These are phyloP conservation scores for Rhamphomyia laevipes DNA, from an alignment of 2,888 invertebrate genomes.

Conservation along the genomic window DNA sequence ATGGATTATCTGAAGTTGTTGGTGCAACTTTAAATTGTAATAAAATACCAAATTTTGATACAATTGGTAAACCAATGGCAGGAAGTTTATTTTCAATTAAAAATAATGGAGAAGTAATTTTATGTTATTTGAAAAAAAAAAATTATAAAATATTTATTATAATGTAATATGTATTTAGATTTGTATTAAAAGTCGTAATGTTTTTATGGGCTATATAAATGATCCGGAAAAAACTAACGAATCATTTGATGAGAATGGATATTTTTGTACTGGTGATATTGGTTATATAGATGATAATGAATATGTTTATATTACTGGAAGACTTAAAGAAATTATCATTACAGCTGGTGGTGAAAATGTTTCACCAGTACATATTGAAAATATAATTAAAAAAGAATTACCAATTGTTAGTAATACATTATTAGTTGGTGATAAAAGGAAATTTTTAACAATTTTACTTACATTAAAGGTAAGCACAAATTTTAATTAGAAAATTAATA, in stretches of 20 bases:
- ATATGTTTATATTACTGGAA: slow-evolving; percentile 61
- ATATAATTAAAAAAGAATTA: slow-evolving; percentile 58
- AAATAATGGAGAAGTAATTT: slow-evolving; percentile 52
- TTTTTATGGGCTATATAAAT: slow-evolving; percentile 83
- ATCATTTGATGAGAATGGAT: slow-evolving; percentile 62
- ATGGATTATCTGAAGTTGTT: slow-evolving; percentile 82
- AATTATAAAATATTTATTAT: neutral
- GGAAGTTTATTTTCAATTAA: slow-evolving; percentile 55
- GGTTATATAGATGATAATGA: slow-evolving; percentile 64
- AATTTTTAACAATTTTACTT: slow-evolving; percentile 72
- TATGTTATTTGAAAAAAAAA: neutral
- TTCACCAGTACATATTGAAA: slow-evolving; percentile 75
- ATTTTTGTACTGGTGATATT: slow-evolving; percentile 80
- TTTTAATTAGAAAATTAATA: neutral
- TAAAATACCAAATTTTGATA: slow-evolving; percentile 47
- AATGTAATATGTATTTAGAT: slow-evolving; percentile 30
- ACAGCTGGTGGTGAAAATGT: slow-evolving; percentile 94
- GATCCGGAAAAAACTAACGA: slow-evolving; percentile 57
- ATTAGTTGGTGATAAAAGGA: slow-evolving; percentile 76
- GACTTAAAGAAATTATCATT: slow-evolving; percentile 69
- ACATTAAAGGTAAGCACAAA: slow-evolving; percentile 57
- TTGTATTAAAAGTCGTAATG: slow-evolving; percentile 64
- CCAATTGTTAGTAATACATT: slow-evolving; percentile 68
- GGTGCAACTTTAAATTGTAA: slow-evolving; percentile 27
- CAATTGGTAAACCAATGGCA: slow-evolving; percentile 54